Percentiles rank a stretch among this genome's conserved stretches.
phyloP scores from a whole-genome alignment of 1,140 invertebrate genomes.

The Euglossa dilemma region DNA sequence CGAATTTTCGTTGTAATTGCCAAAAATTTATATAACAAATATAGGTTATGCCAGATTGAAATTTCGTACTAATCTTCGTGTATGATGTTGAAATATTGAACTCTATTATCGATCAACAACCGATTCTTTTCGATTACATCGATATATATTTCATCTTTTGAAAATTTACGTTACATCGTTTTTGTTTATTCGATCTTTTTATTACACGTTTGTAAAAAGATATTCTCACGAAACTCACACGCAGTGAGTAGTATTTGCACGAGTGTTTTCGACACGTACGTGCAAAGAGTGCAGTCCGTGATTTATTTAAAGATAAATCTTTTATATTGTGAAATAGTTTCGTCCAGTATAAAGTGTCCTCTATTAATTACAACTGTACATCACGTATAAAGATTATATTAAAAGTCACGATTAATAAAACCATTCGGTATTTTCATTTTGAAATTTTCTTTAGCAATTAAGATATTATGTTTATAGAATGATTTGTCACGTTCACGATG shows the following conservation, averaged over 20 bases:
- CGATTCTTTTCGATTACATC: neutral
- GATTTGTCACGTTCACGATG: neutral
- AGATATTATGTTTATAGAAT: neutral
- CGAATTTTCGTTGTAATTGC: constrained; percentile 45
- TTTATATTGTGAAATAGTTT: neutral
- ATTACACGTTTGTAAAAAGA: neutral
- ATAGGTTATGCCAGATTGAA: constrained; percentile 39
- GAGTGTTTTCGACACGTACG: neutral
- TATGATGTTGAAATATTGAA: constrained; percentile 37
- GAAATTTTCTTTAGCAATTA: neutral
- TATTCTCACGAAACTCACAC: neutral
- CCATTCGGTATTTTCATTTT: neutral
- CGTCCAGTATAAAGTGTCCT: neutral
- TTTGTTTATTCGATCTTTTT: neutral
- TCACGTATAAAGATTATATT: neutral
- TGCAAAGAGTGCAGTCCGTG: neutral
- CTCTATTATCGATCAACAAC: constrained; percentile 28
- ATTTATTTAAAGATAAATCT: neutral
- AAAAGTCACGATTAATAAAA: neutral
- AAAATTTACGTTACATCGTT: neutral
- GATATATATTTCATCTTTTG: neutral
- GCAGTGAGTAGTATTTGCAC: neutral
- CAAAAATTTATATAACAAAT: constrained; percentile 51
- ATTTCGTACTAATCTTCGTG: constrained; percentile 1
- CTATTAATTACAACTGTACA: neutral